These are phyloP conservation scores for Bovichtus diacanthus DNA, from an alignment of 2,797 vertebrate species.

Conservation along the genomic window DNA sequence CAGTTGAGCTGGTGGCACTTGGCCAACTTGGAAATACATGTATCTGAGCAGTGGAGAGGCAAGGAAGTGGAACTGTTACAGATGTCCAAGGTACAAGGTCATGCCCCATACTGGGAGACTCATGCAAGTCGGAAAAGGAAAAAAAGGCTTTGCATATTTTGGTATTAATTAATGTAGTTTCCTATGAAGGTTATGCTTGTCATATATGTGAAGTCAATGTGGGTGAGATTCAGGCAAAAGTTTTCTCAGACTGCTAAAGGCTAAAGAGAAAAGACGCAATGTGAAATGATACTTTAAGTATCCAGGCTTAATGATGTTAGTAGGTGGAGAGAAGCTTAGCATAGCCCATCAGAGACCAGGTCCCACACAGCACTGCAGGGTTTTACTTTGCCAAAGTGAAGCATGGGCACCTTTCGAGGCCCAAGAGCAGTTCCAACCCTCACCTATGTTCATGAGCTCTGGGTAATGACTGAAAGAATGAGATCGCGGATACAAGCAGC, in stretches of 20 bases:
- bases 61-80: slow-evolving; percentile 42
- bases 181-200: slow-evolving; percentile 2
- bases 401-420: not conserved
- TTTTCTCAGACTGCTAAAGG: not conserved
- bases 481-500: not conserved
- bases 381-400: not conserved
- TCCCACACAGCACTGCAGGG: not conserved
- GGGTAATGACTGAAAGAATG: too few relatives aligned
- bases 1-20: slow-evolving; percentile 16
- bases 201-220: not conserved
- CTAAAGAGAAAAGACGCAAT: not conserved
- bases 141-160: slow-evolving; percentile 1
- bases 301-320: not conserved
- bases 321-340: not conserved
- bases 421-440: not conserved
- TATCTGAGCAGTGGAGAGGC: slow-evolving; percentile 23
- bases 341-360: not conserved
- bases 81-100: slow-evolving; percentile 47
- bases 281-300: not conserved
- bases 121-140: not conserved
- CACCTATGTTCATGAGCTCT: not conserved
- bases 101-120: not conserved
- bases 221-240: not conserved
- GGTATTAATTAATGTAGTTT: not conserved
- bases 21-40: slow-evolving; percentile 36